Base-by-base conservation (phyloP, 2,888 invertebrate species). In the Scaeva pyrastri region DNA sequence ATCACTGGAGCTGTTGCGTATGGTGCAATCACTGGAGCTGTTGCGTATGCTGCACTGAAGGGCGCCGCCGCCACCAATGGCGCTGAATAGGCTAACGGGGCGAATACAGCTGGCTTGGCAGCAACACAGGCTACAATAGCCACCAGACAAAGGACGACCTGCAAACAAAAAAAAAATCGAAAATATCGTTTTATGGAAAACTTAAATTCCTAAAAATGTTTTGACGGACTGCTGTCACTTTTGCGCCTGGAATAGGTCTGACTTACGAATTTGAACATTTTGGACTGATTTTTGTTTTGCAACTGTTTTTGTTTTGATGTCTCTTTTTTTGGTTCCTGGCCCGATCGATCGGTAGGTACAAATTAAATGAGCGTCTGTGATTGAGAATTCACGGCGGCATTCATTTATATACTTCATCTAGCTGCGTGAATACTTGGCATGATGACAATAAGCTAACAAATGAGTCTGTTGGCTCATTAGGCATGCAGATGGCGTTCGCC, bases 1-100 rank as follows among this genome's bases (percentile, higher is more conserved):
- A 94, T 91, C 74, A 93, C 94, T 91, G 94, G 94, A 79, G 73
- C 58, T 74, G 66, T 71, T 75, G 79, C n/a, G 79, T 78, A 87
- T 16, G 78, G 78, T 19, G 82, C 74, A 75, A 31, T 31, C 31
- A 31, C 31, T 31, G 31, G 31, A 31, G 31, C 31, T 79, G 62
- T 70, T 75, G 78, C 85, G 80, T 80, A 87, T 16, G 85, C 85
- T n/a, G 85, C 76, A 77, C 88, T 88, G 48, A 88, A 88, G 60
- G 89, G 68, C 62, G 89, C 88, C 68, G 87, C 85, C 73, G 77
- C 87, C 66, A 82, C 78, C 31, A 92, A 87, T 14, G 93, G 93
- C n/a, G 94, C 93, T 81, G 87, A 88, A 75, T 89, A 89, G n/a
- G 89, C 88, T 45, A 88, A 45, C 45, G 88, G 89, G 8, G 94